Evolutionary conservation across 2,113 vertebrate species (phyloP), one percentile per base, ranked within the genome.

Genomic region (Chamaetylas fuelleborni): DNA sequence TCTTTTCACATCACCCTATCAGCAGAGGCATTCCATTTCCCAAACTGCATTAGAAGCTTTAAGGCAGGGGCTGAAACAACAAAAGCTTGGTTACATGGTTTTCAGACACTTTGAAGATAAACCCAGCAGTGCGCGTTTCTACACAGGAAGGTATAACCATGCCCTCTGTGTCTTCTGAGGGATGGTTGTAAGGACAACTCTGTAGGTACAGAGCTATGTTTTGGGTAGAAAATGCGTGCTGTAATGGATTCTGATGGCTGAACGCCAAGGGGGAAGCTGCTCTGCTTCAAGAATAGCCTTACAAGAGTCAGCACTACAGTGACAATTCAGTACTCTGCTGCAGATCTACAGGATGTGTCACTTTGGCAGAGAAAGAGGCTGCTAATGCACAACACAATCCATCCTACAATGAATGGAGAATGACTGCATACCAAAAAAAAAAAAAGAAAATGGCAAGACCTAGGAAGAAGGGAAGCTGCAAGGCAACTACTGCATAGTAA

Each of bases 331-430:
- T 92, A 92, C 71, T 92, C 84, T 80, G 90, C 94, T 94, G 94
- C 93, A 95, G 43, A 96, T 62, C 94, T 96, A 94, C 92, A 94
- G 91, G 96, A 97, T 96, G 92, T 96, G 92, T 95, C 95, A 94
- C 94, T 96, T 78, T 93, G 95, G 97, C 94, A 94, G 47, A 89
- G 95, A 94, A 92, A 88, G 89, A 95, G 78, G 60, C 50, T 88
- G 92, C 70, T 79, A 86, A 95, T 77, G 92, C 88, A 92, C 94
- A 95, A 94, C 91, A 91, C 62, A 78, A 92, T 74, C 77, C 86
- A 77, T 45, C 73, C 81, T 50, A 40, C 70, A 85, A 86, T 91
- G 88, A 95, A 96, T 92, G 84, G 84, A 95, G 72, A 83, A 73
- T 54, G 79, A 91, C 60, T 87, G 89, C 33, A 66, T 50, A 84